Conservation (phyloP, 2,888 invertebrate species). For the Tupiocoris notatus region DNA sequence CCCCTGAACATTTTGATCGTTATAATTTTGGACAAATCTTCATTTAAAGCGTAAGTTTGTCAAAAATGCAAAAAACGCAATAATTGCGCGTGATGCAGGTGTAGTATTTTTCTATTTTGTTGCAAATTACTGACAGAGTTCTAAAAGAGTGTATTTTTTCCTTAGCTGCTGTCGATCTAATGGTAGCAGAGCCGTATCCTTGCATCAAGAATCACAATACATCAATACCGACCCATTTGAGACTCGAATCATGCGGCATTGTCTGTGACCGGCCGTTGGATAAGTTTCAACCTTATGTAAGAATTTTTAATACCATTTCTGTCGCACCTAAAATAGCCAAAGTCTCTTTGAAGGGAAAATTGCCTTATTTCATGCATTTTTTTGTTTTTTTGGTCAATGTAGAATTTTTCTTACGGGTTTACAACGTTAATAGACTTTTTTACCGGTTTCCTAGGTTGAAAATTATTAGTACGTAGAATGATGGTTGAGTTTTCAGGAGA, state of each 20-base stretch:
- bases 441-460: neutral
- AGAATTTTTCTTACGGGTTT: neutral
- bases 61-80: too few species aligned
- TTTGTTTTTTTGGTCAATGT: slow-evolving; percentile 1
- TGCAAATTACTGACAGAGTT: too few species aligned
- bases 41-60: too few species aligned
- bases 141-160: too few species aligned
- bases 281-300: slow-evolving; percentile 44
- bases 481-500: slow-evolving; percentile 45
- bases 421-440: neutral
- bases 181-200: slow-evolving; percentile 47
- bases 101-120: too few species aligned
- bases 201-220: slow-evolving; percentile 46
- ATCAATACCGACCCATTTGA: slow-evolving; percentile 38
- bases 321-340: neutral
- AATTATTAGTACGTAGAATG: slow-evolving; percentile 32
- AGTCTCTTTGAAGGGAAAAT: neutral
- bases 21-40: too few species aligned
- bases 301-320: slow-evolving; percentile 1
- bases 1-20: too few species aligned
- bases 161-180: slow-evolving; percentile 41
- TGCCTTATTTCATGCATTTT: neutral
- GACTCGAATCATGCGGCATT: slow-evolving; percentile 50
- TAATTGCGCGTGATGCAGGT: too few species aligned
- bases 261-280: slow-evolving; percentile 46